These are phyloP conservation scores for Cephus sareptanus DNA, from an alignment of 2,888 invertebrate genomes.

Conservation along the genomic window DNA sequence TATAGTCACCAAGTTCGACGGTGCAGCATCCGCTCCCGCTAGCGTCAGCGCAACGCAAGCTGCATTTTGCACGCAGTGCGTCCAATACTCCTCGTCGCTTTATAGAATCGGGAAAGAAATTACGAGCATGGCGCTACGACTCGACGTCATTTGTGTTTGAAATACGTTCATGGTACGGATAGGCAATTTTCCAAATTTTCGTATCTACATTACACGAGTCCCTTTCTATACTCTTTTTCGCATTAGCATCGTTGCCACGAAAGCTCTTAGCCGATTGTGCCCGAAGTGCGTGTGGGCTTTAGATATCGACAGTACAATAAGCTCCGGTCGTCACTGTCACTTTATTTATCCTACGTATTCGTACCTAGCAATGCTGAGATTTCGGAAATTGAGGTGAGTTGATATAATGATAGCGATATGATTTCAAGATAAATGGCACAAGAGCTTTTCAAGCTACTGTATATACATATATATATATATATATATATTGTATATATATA, in stretches of 20 bases:
- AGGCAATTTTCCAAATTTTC: neutral
- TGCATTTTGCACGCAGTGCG: neutral
- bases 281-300: neutral
- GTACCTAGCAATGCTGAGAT: too few species aligned
- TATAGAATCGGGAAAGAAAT: neutral
- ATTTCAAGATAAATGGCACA: neutral
- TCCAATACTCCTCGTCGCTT: neutral
- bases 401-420: neutral
- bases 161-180: neutral
- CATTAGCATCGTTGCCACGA: neutral
- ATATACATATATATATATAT: neutral
- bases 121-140: neutral
- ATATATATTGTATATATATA: neutral
- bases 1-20: neutral
- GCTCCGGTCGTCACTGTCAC: neutral
- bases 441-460: neutral
- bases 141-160: neutral
- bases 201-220: neutral
- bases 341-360: too few species aligned
- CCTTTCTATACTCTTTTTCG: neutral
- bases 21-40: neutral
- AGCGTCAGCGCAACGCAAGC: neutral
- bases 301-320: neutral
- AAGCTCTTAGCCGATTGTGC: neutral
- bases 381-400: too few species aligned